phyloP scores from a whole-genome alignment of 2,888 invertebrate genomes.

The Trilocha varians region DNA sequence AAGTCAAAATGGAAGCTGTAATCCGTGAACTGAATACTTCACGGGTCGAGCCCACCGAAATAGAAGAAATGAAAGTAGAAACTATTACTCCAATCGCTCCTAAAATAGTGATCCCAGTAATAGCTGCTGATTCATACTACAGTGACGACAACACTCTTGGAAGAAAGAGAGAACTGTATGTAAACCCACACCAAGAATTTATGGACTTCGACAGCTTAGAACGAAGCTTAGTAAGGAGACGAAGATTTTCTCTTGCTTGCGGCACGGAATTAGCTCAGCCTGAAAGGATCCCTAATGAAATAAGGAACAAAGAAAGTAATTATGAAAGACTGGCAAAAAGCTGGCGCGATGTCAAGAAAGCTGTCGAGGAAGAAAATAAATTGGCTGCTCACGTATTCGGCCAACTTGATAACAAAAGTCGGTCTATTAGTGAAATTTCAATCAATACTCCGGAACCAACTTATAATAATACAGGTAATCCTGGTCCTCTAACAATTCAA shows the following conservation, averaged over 20 bases:
- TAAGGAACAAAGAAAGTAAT: slow-evolving; percentile 31
- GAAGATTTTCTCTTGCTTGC: slow-evolving; percentile 56
- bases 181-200: slow-evolving; percentile 26
- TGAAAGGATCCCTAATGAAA: slow-evolving; percentile 28
- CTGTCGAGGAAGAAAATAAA: slow-evolving; percentile 26
- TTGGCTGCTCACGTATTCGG: slow-evolving; percentile 31
- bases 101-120: slow-evolving; percentile 59
- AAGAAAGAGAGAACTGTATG: slow-evolving; percentile 32
- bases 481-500: slow-evolving; percentile 86
- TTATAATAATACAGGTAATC: slow-evolving; percentile 73
- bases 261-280: slow-evolving; percentile 57
- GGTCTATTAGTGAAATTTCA: slow-evolving; percentile 78
- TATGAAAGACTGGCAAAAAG: slow-evolving; percentile 49
- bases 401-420: slow-evolving; percentile 45
- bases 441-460: slow-evolving; percentile 73
- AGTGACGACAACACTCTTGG: slow-evolving; percentile 46
- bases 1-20: slow-evolving; percentile 76
- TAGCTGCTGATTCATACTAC: slow-evolving; percentile 56
- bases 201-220: slow-evolving; percentile 58
- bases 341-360: slow-evolving; percentile 54
- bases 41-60: slow-evolving; percentile 42
- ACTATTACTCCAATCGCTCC: slow-evolving; percentile 42
- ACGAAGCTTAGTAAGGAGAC: slow-evolving; percentile 36
- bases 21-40: slow-evolving; percentile 69
- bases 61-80: slow-evolving; percentile 41